Base-by-base conservation (phyloP, 2,113 vertebrate genomes). In the Zootoca vivipara region DNA sequence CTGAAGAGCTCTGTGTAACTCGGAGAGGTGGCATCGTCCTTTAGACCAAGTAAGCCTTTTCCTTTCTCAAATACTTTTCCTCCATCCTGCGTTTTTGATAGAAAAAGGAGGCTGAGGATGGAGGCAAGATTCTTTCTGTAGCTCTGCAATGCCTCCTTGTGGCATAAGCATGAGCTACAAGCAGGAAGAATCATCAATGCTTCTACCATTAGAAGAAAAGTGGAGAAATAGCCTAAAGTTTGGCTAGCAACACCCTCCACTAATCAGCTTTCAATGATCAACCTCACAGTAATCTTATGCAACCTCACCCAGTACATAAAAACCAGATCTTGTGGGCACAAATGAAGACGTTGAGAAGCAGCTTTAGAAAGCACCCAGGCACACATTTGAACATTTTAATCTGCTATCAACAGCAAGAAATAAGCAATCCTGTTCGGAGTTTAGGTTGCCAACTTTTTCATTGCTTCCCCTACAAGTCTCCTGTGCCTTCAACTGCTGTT, bases 101-200 rank as follows among this genome's bases (percentile, higher is more conserved):
- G 70, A 58, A 85, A 26, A 56, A 52, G 69, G 28, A 40, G 38
- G 1, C 35, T 10, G 0, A 1, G 42, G 38, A 0, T 16, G 2
- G 1, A 42, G 7, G 3, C 5, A 7, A 26, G 79, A 58, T 4
- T 22, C 9, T 92, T 97, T 85, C 6, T 10, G 92, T 64, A 93
- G 95, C 96, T 96, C 91, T 97, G 95, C 91, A 96, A 88, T 94
- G 94, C 95, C 97, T 96, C 95, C 96, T 0, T 78, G 97, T 97
- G 97, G 88, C 85, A 0, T 0, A 1, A 78, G 1, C 0, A 5
- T 2, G 90, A 73, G 92, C 82, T 95, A 91, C 94, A 46, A 20
- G 18, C 30, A 20, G 94, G 52, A 18, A 70, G 15, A 56, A 42
- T 0, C 33, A 69, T 6, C 86, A 4, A 77, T 56, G 67, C 0